phyloP scores from a whole-genome alignment of 1,140 invertebrate species.

The Drosophila melanogaster region DNA sequence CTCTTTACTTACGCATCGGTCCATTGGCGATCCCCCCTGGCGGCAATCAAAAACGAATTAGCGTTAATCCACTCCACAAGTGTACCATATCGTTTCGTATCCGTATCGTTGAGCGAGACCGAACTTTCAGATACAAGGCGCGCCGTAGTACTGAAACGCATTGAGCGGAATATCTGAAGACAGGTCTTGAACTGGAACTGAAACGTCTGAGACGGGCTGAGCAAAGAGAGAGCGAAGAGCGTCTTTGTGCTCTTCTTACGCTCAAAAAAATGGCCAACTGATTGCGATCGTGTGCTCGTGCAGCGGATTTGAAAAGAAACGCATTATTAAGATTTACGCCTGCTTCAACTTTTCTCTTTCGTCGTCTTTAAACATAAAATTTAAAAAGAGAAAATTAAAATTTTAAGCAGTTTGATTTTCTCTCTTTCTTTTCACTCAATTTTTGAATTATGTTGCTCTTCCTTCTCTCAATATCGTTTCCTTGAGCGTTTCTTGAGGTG shows the following conservation, averaged over 20 bases:
- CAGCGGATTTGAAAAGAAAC: no score
- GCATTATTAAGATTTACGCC: no score
- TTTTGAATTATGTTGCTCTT: no score
- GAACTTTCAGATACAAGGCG: constrained; percentile 64
- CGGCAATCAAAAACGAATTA: constrained; percentile 77
- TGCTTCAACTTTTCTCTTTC: no score
- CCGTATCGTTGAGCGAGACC: constrained; percentile 28
- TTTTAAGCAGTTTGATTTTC: no score
- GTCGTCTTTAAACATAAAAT: no score
- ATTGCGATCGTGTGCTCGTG: no score
- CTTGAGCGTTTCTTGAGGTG: constrained; percentile 67
- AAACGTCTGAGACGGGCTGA: constrained; percentile 42
- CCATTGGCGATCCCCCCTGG: constrained; percentile 32
- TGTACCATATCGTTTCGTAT: constrained; percentile 20
- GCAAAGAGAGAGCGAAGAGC: constrained; percentile 19
- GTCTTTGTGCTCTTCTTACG: constrained; percentile 12
- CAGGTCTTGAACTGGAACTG: constrained; percentile 21
- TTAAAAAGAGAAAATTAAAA: no score
- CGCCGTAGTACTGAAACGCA: constrained; percentile 19
- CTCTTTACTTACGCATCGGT: constrained; percentile 61
- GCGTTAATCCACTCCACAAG: constrained; percentile 56
- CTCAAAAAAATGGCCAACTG: no score
- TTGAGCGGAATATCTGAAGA: background rate
- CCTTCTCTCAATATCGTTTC: constrained; percentile 38
- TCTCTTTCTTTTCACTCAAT: no score